Conservation (phyloP, 1,140 invertebrate species). For the Drosophila grimshawi region DNA sequence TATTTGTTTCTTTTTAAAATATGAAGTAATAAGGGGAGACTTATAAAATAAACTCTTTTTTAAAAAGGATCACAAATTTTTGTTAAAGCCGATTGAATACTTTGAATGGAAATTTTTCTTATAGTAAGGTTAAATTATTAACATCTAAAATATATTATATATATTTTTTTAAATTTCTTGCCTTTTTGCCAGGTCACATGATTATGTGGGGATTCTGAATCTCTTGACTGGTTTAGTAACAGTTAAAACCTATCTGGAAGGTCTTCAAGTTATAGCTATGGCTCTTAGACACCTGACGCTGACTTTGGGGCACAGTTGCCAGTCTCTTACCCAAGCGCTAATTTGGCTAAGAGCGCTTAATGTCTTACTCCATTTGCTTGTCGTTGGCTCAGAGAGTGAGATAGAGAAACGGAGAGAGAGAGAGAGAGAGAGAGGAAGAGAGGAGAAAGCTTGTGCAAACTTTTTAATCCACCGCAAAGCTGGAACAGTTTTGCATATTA, state of each 20-base stretch:
- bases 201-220: too few species aligned
- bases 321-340: constrained; percentile 31
- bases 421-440: background rate
- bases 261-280: background rate
- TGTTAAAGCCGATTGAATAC: too few species aligned
- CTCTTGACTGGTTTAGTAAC: background rate
- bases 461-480: constrained; percentile 77
- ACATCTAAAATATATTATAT: background rate
- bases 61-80: too few species aligned
- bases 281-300: constrained; percentile 1
- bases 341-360: constrained; percentile 68
- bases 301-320: constrained; percentile 40
- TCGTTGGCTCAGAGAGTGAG: background rate
- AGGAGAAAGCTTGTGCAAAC: constrained; percentile 53
- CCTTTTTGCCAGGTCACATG: too few species aligned
- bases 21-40: too few species aligned
- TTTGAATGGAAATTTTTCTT: too few species aligned
- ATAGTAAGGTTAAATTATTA: too few species aligned
- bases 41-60: background rate
- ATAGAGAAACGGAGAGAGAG: background rate
- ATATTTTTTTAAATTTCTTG: too few species aligned
- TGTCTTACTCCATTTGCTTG: constrained; percentile 72
- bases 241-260: background rate
- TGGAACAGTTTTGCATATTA: constrained; percentile 76
- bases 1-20: constrained; percentile 12